Base-by-base conservation (phyloP, 92 coral and sea anemone genomes). In the Palythoa grandiflora region DNA sequence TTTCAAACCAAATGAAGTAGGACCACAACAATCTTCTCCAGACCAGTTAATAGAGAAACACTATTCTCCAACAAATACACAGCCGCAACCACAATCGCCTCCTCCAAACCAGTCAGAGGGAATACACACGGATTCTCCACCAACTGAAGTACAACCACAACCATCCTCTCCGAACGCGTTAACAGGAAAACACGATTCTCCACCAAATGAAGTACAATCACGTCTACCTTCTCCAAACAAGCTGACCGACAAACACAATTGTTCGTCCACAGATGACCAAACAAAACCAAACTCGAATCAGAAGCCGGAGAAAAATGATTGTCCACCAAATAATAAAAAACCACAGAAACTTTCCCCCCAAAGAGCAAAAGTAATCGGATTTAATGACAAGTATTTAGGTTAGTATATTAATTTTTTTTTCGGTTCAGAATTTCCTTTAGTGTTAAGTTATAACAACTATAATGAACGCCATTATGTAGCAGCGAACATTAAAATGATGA, bases 341-440 rank as follows among this genome's bases (percentile, higher is more conserved):
- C 5, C 39, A 53, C 44, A 77, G 12, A 53, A 48, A 51, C 83
- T 28, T 38, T 35, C 86, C 19, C 75, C 86, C 39, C 57, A 48
- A 20, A 81, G 66, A 51, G 20, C 57, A 71, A 81, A 81, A 19
- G 86, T 40, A 57, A 63, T 81, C 10, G 98, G 96, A 54, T 94
- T 94, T 68, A 88, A 91, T 76, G 98, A 94, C 83, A 93, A 94
- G 77, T 94, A 93, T 84, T 68, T 94, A 81, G 98, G 98, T 94
- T 84, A 11, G 85, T 59, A 66, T 44, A 44, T 44, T 8, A 2
- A 44, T 44, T 44, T 28, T 28, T 28, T 28, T 5, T 44, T 44
- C 50, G 50, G 50, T 44, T 4, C 6, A 44, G 50, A 44, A 44
- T 4, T 44, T 4, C 50, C 50, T 5, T 44, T 44, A 44, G 50